Evolutionary conservation across 1,140 invertebrate genomes (phyloP), one percentile per base, ranked within the genome.

Genomic region (Lordiphosa mommai): DNA sequence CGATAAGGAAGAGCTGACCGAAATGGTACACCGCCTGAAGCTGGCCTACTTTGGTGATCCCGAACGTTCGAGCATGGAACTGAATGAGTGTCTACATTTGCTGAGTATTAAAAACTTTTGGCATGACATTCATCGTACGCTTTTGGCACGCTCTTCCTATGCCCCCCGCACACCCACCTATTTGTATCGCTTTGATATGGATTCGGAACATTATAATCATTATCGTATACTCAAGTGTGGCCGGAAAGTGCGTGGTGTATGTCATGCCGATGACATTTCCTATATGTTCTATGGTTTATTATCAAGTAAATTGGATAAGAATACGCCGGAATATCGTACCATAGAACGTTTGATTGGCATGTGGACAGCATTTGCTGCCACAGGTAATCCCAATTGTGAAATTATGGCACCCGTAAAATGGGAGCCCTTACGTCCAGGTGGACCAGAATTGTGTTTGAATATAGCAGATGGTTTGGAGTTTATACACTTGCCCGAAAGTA

Each of bases 201-300:
- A 90, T 29, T 86, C 89, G 4, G 37, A 65, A 10, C 67, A 69
- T 13, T 79, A 48, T 20, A 88, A 88, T 57, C 63, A 79, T 30
- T 68, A 61, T 23, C 65, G 85, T 10, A 89, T 52, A 60, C 87
- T 80, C 2, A 61, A 71, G n/a, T 80, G 74, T 7, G 74, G 76
- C 0, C 56, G 30, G 0, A 53, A 82, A 3, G 76, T 82, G 37
- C 49, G 74, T 2, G 82, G 86, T 2, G 90, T 91, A 1, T 90
- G 89, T 41, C 93, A 94, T 69, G 91, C 90, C 0, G 93, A 94
- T 52, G 93, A 94, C 52, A 30, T 93, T 1, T 92, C 91, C 48
- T 93, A 93, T 72, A 60, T 93, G 38, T 94, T 93, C 68, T 88
- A 90, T 46, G 90, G 87, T 16, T 36, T 72, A 14, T 67, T 90